phyloP scores from a whole-genome alignment of 1,140 invertebrate genomes.

The Leptinotarsa undecemlineata region DNA sequence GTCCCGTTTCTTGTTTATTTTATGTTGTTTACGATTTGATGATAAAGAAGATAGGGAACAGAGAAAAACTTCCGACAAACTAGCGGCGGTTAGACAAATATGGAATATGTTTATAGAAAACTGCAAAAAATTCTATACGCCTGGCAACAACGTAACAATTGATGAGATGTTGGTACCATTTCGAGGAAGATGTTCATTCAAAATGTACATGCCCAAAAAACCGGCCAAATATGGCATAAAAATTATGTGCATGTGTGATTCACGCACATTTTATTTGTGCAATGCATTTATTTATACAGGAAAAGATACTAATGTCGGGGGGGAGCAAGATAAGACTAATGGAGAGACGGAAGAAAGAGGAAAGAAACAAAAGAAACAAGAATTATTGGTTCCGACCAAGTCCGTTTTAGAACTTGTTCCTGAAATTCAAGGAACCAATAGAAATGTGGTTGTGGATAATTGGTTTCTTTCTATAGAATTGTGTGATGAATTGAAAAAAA shows the following conservation, averaged over 20 bases:
- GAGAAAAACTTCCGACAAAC: slow-evolving; percentile 20
- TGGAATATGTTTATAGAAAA: slow-evolving; percentile 23
- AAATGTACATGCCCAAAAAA: slow-evolving; percentile 35
- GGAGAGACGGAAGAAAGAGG: background rate
- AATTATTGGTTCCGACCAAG: background rate
- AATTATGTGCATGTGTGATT: slow-evolving; percentile 27
- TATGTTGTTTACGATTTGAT: slow-evolving; percentile 27
- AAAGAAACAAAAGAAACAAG: background rate
- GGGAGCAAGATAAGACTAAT: background rate
- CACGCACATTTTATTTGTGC: slow-evolving; percentile 7
- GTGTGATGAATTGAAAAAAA: background rate
- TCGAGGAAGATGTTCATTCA: slow-evolving; percentile 25
- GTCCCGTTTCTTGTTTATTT: slow-evolving; percentile 16
- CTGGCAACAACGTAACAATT: slow-evolving; percentile 33
- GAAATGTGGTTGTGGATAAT: slow-evolving; percentile 2
- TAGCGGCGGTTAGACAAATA: slow-evolving; percentile 16
- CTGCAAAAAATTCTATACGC: slow-evolving; percentile 23
- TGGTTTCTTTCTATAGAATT: slow-evolving; percentile 7
- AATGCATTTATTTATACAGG: background rate
- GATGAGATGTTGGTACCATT: slow-evolving; percentile 52
- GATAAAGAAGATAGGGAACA: slow-evolving; percentile 14
- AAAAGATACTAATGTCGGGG: background rate
- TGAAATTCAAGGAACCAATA: slow-evolving; percentile 6
- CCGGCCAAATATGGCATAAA: slow-evolving; percentile 36
- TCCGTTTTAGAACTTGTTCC: background rate